Evolutionary conservation across 2,113 vertebrate species (phyloP), one percentile per base, ranked within the genome.

Genomic region (Serinus canaria): DNA sequence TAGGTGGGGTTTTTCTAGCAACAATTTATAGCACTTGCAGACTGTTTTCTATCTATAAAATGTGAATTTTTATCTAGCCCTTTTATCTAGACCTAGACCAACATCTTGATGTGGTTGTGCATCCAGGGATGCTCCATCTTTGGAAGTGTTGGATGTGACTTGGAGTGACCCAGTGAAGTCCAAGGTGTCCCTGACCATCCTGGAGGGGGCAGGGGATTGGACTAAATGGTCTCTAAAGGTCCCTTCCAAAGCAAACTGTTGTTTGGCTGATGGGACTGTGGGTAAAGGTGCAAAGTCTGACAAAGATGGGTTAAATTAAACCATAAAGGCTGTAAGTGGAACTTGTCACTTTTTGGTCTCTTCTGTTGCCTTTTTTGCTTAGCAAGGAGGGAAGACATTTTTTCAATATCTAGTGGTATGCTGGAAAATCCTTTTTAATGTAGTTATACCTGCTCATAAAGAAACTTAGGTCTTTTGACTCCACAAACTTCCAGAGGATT

Each of bases 121-220:
- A n/a, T 31, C 50, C 7, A 2, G 47, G 35, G 55, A 4, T 84
- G 22, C 33, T 55, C n/a, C 13, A 6, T 68, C 30, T 2, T 0
- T 59, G 58, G 47, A n/a, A 68, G 4, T 24, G 31, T 15, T 77
- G 47, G 30, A 52, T 43, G 47, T 22, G 47, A 20, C 63, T 87
- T 52, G 41, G 52, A 56, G 58, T 24, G 58, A 63, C 20, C 9
- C 15, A 0, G 0, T 31, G 23, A 11, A 10, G 52, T 80, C 17
- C 18, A 50, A 24, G 16, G 7, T 62, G 52, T 35, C 41, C 24
- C 30, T 84, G 58, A 23, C 30, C 27, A 19, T 7, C 6, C 2
- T 9, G 14, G 20, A 28, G 6, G 58, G 58, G 24, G 21, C 13
- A 35, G 8, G 8, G 4, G 19, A 1, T 58, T 68, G 59, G 27